A percentile compares a stretch with the other conserved stretches of the same genome.
Evolutionary conservation across 1,140 invertebrate species (phyloP).

Genomic region (Lethrus apterus): DNA sequence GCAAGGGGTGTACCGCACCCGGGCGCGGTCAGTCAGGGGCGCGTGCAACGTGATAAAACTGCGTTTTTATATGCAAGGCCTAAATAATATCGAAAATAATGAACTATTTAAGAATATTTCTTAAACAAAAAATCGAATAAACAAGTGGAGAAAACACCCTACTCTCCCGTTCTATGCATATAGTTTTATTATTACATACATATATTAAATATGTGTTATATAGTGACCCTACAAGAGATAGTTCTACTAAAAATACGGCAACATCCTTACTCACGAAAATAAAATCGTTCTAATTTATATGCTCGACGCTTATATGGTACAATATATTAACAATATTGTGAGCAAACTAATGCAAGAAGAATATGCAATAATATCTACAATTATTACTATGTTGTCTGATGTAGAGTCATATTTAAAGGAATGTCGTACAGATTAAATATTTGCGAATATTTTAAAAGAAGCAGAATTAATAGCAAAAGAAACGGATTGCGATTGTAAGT

Average conservation of each 20-base stretch:
- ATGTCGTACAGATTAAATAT: slow-evolving; percentile 18
- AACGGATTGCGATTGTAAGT: slow-evolving; percentile 10
- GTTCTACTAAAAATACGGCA: slow-evolving; percentile 5
- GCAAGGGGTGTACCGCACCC: too few species aligned
- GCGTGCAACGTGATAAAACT: too few species aligned
- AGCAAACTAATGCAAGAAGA: slow-evolving; percentile 15
- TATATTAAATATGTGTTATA: background rate
- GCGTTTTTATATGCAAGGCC: too few species aligned
- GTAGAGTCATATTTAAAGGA: slow-evolving; percentile 7
- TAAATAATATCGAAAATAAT: too few species aligned
- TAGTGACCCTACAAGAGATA: background rate
- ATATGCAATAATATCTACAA: background rate
- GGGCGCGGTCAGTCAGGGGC: too few species aligned
- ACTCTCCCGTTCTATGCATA: too few species aligned
- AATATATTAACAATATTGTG: slow-evolving; percentile 17
- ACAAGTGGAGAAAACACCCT: too few species aligned
- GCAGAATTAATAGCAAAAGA: slow-evolving; percentile 16
- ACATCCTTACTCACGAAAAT: slow-evolving; percentile 7
- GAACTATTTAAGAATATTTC: too few species aligned
- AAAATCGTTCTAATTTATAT: slow-evolving; percentile 18
- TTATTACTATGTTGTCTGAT: background rate
- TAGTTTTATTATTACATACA: too few species aligned
- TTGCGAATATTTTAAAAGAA: slow-evolving; percentile 16
- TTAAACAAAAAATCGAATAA: too few species aligned
- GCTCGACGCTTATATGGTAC: slow-evolving; percentile 7